Percentiles rank a stretch among this genome's conserved stretches.
Conservation (phyloP, 53 echinoderm and acorn worm genomes). For the Paelopatides confundens region DNA sequence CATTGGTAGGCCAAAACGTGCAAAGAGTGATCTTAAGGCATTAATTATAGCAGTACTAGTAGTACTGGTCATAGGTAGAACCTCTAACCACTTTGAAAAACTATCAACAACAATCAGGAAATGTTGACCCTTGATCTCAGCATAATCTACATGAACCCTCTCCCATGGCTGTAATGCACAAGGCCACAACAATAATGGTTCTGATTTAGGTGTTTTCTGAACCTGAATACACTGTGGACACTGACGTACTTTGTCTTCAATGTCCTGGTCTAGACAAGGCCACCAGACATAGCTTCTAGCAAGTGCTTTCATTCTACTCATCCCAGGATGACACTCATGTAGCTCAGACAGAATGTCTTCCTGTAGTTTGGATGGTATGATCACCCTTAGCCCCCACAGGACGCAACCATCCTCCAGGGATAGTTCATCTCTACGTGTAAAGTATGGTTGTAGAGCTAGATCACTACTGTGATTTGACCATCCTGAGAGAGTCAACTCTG, state of each 20-base stretch:
- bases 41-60: slow-evolving; percentile 26
- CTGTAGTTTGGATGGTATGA: slow-evolving; percentile 60
- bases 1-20: not conserved
- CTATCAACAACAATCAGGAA: not conserved
- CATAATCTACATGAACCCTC: slow-evolving; percentile 21
- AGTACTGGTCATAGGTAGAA: not conserved
- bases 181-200: slow-evolving; percentile 18
- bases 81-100: slow-evolving; percentile 18
- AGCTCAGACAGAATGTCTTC: slow-evolving; percentile 53
- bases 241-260: not conserved
- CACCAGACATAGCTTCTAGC: slow-evolving; percentile 15
- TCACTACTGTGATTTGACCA: slow-evolving; percentile 55
- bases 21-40: slow-evolving; percentile 34
- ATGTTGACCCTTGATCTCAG: slow-evolving; percentile 16
- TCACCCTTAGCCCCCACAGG: slow-evolving; percentile 62
- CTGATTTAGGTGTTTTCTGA: not conserved
- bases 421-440: slow-evolving; percentile 53
- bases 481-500: slow-evolving; percentile 56
- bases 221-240: slow-evolving; percentile 2
- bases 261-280: slow-evolving; percentile 2
- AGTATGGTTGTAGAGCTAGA: slow-evolving; percentile 55
- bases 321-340: slow-evolving; percentile 72
- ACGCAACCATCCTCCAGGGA: slow-evolving; percentile 63
- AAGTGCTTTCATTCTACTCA: slow-evolving; percentile 68
- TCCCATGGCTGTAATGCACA: slow-evolving; percentile 30